Conservation (phyloP, 2,797 vertebrate genomes). For the Buphagus erythrorhynchus region DNA sequence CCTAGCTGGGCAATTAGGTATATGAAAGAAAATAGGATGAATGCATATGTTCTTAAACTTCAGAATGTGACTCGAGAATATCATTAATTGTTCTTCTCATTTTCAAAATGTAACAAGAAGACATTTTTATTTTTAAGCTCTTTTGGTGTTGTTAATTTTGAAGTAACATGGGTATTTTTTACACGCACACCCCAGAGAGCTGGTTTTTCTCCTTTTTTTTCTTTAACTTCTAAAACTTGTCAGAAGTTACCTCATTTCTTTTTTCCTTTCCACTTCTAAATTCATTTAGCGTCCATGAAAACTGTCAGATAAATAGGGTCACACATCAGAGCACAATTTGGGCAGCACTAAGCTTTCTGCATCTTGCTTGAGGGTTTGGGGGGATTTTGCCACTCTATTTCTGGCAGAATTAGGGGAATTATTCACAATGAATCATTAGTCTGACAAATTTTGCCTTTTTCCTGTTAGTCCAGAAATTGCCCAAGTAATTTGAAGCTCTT, state of each 20-base stretch:
- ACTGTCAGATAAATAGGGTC: not conserved
- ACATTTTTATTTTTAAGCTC: not conserved
- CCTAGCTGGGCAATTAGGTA: not conserved
- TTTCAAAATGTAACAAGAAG: not conserved
- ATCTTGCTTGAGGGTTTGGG: not conserved
- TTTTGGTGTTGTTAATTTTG: not conserved
- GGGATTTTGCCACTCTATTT: not conserved
- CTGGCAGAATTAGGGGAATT: not conserved
- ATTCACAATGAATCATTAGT: not conserved
- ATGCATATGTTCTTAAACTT: not conserved
- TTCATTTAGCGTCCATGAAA: not conserved
- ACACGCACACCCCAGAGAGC: not conserved
- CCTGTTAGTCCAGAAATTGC: not conserved
- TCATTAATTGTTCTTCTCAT: not conserved
- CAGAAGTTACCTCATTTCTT: not conserved
- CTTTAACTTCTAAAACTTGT: not conserved
- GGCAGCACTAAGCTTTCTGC: not conserved
- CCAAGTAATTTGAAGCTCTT: conserved; percentile 2
- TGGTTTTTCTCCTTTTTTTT: fast-evolving
- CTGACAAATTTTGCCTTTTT: not conserved
- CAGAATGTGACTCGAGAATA: not conserved
- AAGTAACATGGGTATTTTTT: not conserved
- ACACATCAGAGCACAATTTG: not conserved
- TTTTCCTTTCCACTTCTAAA: not conserved
- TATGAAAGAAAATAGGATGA: not conserved